phyloP scores from a whole-genome alignment of 2,888 invertebrate genomes.

The Actias luna region DNA sequence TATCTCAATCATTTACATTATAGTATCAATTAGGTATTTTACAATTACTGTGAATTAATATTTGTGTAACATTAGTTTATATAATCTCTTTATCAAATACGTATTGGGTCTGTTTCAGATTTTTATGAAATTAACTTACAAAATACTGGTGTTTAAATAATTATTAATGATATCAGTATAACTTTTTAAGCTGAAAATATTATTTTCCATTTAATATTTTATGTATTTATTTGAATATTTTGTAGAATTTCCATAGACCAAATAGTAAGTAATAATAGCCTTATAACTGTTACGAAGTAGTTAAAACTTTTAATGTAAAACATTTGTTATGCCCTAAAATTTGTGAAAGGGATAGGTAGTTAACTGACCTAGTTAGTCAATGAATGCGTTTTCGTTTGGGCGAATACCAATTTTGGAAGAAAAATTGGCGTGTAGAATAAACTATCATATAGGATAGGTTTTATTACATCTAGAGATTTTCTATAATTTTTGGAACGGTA shows the following conservation, averaged over 20 bases:
- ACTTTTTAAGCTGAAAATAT: no score
- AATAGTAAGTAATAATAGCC: background rate
- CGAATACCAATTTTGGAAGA: constrained; percentile 61
- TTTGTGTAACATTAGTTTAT: no score
- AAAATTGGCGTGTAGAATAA: background rate
- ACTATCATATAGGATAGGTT: background rate
- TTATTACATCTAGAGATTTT: background rate
- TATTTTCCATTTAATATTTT: no score
- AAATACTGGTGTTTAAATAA: background rate
- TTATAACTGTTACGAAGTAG: background rate
- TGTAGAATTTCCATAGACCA: background rate
- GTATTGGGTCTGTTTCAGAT: background rate
- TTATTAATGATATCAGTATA: background rate
- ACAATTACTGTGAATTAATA: no score
- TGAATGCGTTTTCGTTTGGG: constrained; percentile 64
- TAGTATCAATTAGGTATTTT: no score
- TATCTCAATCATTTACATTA: no score
- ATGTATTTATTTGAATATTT: background rate
- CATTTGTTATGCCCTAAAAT: constrained; percentile 18
- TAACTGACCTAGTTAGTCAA: constrained; percentile 66
- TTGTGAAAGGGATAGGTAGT: constrained; percentile 27
- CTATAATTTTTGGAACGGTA: background rate
- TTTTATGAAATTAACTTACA: background rate
- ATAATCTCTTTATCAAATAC: background rate
- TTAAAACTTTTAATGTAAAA: background rate